Conservation (phyloP, 2,888 invertebrate genomes). For the Hipparchia sbordonii region DNA sequence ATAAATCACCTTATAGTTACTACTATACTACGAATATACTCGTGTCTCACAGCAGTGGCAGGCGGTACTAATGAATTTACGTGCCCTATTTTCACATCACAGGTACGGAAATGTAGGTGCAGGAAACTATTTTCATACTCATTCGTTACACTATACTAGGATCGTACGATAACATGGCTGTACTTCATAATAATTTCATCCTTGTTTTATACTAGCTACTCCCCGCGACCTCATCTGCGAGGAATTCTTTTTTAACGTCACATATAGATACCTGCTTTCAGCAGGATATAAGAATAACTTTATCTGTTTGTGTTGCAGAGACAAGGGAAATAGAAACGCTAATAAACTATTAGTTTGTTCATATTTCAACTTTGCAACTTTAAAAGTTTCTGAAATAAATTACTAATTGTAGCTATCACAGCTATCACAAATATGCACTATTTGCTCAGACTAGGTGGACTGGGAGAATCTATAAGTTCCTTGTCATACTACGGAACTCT, state of each 20-base stretch:
- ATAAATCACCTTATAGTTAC: conserved; percentile 6
- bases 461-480: too few relatives aligned
- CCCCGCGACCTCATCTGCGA: background rate
- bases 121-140: conserved; percentile 62
- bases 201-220: background rate
- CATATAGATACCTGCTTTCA: too few relatives aligned
- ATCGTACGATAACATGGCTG: conserved; percentile 50
- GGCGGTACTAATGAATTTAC: conserved; percentile 12
- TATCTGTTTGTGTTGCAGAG: too few relatives aligned
- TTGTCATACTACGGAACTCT: background rate
- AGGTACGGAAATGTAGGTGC: conserved; percentile 36
- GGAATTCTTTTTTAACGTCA: background rate
- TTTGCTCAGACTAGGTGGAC: too few relatives aligned
- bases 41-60: conserved; percentile 1
- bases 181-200: background rate
- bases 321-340: too few relatives aligned
- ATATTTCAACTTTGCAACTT: too few relatives aligned
- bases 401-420: too few relatives aligned
- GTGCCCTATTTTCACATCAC: conserved; percentile 41
- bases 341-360: too few relatives aligned
- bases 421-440: too few relatives aligned
- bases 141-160: conserved; percentile 54
- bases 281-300: too few relatives aligned
- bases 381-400: too few relatives aligned
- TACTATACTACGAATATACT: background rate